Conservation (phyloP, 2,797 vertebrate species). For the Eulemur rubriventer region DNA sequence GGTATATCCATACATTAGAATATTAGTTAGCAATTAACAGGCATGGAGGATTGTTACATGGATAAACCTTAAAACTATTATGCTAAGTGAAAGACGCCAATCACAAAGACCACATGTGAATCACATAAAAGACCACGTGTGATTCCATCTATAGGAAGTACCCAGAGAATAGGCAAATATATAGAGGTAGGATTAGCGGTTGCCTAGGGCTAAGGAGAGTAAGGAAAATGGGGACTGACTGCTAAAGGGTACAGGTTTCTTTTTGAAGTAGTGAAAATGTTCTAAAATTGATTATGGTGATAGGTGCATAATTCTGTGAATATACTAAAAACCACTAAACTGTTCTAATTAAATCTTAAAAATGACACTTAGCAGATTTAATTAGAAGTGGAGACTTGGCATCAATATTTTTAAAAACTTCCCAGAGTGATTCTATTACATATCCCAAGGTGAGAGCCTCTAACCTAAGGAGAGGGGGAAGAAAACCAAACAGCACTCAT, state of each 20-base stretch:
- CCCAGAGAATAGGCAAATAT: not conserved
- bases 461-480: not conserved
- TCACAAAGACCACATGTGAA: not conserved
- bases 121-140: not conserved
- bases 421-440: not conserved
- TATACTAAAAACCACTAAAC: not conserved
- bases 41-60: not conserved
- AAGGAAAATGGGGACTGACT: not conserved
- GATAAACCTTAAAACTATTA: not conserved
- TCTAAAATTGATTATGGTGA: not conserved
- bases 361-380: slow-evolving; percentile 4
- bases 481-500: slow-evolving; percentile 25
- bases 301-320: not conserved
- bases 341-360: not conserved
- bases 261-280: not conserved
- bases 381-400: not conserved
- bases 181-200: not conserved
- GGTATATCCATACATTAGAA: not conserved
- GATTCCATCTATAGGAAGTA: not conserved
- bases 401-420: not conserved
- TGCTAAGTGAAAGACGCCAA: not conserved
- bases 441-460: not conserved
- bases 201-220: not conserved
- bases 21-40: not conserved
- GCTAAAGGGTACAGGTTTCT: not conserved